Evolutionary conservation across 2,888 invertebrate species (phyloP), one percentile per base, ranked within the genome.

Genomic region (Apoda limacodes): DNA sequence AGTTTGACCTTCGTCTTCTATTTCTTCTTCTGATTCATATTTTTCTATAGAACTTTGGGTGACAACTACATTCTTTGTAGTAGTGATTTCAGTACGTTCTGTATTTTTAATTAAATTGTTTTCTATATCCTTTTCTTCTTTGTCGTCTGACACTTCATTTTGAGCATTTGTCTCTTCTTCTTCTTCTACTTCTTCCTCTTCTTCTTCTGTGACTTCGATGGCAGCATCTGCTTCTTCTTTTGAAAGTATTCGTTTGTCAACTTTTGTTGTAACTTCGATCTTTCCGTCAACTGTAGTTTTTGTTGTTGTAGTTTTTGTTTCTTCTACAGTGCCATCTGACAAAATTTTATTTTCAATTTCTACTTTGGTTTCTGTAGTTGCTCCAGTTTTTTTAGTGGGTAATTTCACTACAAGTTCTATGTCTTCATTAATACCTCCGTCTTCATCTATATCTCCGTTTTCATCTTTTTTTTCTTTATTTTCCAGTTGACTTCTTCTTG

Each of bases 361-460:
- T 11, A 80, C 74, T 45, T 68, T 67, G 19, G 78, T 80, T 45
- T 78, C 78, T 28, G 69, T 74, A 55, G 69, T 76, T 3, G 68
- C 71, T 26, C 60, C 64, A 7, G 71, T 60, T 39, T 74, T 72
- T 40, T 75, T 76, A 2, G 66, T 38, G 3, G 80, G 74, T 24
- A 76, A 39, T 42, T 69, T 75, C 1, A 76, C 60, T 24, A 66
- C 64, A 39, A 76, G 45, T 35, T 63, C 69, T 24, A 72, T 60
- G 40, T 75, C 70, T 22, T 20, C 15, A 9, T 24, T 17, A 2
- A 12, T 24, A 14, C 44, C 47, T 12, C 38, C 48, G 14, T 39
- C 49, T 25, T 43, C 40, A 21, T 42, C 47, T 12, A 39, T 47
- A 30, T 58, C 58, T 40, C 52, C 55, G 32, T 53, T 54, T 31